These are phyloP conservation scores for Troides helena DNA, from an alignment of 2,888 invertebrate genomes.

Conservation along the genomic window DNA sequence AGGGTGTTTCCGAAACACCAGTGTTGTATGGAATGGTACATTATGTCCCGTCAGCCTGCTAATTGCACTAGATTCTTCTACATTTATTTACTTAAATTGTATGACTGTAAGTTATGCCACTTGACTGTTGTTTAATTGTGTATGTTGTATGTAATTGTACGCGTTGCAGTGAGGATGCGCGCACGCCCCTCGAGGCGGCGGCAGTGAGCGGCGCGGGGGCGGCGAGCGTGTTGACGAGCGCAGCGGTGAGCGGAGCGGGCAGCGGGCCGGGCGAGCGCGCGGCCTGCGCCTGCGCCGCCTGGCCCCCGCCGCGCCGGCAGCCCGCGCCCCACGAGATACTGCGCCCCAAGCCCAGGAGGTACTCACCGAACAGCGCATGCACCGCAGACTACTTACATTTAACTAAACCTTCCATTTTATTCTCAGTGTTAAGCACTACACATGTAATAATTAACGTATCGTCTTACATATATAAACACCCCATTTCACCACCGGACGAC, in stretches of 20 bases:
- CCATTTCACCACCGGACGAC: too few species aligned
- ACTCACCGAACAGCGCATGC: conserved; percentile 29
- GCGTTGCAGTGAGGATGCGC: conserved; percentile 71
- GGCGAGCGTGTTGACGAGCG: conserved; percentile 47
- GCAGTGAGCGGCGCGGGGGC: conserved; percentile 56
- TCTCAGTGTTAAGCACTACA: too few species aligned
- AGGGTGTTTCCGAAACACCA: too few species aligned
- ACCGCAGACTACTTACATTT: too few species aligned
- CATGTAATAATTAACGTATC: too few species aligned
- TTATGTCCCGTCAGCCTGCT: too few species aligned
- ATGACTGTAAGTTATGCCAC: too few species aligned
- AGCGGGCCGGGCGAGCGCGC: conserved; percentile 43
- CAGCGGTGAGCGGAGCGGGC: conserved; percentile 50
- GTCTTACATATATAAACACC: too few species aligned
- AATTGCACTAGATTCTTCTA: too few species aligned
- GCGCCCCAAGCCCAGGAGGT: conserved; percentile 92
- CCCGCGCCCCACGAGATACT: conserved; percentile 90
- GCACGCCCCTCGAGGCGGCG: conserved; percentile 65
- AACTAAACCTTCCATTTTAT: too few species aligned
- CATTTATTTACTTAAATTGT: too few species aligned
- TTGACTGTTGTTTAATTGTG: not conserved
- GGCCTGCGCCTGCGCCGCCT: conserved; percentile 70
- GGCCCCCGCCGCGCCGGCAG: conserved; percentile 67
- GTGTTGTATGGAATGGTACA: too few species aligned
- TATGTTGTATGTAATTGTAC: conserved; percentile 9